Evolutionary conservation across 2,888 invertebrate genomes (phyloP), one percentile per base, ranked within the genome.

Genomic region (Thereva nobilitata): DNA sequence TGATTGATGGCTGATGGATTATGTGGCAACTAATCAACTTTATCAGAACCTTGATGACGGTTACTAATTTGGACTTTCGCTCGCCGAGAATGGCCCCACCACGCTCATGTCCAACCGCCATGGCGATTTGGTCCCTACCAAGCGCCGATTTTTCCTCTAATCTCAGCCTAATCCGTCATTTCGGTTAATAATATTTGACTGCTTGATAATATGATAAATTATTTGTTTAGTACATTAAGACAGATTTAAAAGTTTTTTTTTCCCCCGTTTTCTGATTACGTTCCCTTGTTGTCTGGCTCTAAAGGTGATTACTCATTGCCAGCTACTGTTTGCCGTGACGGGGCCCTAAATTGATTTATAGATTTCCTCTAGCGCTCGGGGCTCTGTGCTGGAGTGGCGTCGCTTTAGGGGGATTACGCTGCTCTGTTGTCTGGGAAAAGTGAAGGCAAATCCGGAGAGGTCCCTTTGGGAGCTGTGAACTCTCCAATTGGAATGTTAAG

Each of bases 1-100:
- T 70, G 70, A 70, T 70, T 70, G 70, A 70, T 70, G 69, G 59
- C 38, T 68, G 70, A 70, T 70, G 65, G 70, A 68, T 70, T 68
- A 68, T 68, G 68, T 66, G 68, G 68, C 57, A 66, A 68, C 68
- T 68, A 66, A 68, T 68, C 68, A 68, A 66, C 68, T 64, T 68
- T 59, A 68, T 65, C 64, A 44, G 42, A 49, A 53, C 45, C 57
- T 65, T 61, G 68, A 68, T 68, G 68, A 68, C 68, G 68, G 68
- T 41, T 54, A 61, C 68, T 68, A 68, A 68, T 68, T 68, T 66
- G 65, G 59, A 49, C 56, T 56, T 56, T 59, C 59, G n/a, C 59
- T 59, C 38, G 34, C 12, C 47, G 59, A 5, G 23, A 23, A 23
- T 23, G 9, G 5, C 12, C 47, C n/a, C 6, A n/a, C 9, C 8